These are phyloP conservation scores for Smithornis capensis DNA, from an alignment of 2,113 vertebrate genomes.

Conservation along the genomic window DNA sequence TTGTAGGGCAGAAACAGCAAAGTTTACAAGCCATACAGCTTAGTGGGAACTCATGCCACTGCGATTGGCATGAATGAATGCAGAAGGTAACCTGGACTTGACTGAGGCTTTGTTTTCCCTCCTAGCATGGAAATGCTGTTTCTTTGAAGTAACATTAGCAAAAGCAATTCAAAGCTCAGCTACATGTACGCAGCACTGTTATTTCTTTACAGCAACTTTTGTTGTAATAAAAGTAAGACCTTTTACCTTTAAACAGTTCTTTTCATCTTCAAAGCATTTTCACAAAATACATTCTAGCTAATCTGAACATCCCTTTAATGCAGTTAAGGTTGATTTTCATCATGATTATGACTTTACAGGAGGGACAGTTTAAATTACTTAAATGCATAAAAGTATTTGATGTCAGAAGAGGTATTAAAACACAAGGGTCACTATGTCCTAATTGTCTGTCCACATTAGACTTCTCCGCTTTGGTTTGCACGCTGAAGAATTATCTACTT, in stretches of 20 bases:
- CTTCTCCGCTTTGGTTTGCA: background rate
- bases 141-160: constrained; percentile 25
- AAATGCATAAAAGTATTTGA: background rate
- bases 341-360: background rate
- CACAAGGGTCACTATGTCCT: background rate
- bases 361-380: background rate
- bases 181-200: background rate
- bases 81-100: background rate
- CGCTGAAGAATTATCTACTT: background rate
- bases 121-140: background rate
- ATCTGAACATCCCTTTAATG: background rate
- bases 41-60: background rate
- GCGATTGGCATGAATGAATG: background rate
- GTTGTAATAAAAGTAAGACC: background rate
- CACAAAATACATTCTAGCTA: background rate
- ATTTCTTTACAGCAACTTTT: background rate
- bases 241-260: background rate
- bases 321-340: background rate
- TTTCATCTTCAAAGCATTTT: constrained; percentile 54
- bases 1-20: background rate
- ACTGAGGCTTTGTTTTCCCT: background rate
- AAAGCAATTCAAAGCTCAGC: background rate
- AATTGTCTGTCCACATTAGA: background rate
- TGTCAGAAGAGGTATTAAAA: background rate
- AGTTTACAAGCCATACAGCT: background rate